phyloP scores from a whole-genome alignment of 2,888 invertebrate species.

The Erebia epiphron region DNA sequence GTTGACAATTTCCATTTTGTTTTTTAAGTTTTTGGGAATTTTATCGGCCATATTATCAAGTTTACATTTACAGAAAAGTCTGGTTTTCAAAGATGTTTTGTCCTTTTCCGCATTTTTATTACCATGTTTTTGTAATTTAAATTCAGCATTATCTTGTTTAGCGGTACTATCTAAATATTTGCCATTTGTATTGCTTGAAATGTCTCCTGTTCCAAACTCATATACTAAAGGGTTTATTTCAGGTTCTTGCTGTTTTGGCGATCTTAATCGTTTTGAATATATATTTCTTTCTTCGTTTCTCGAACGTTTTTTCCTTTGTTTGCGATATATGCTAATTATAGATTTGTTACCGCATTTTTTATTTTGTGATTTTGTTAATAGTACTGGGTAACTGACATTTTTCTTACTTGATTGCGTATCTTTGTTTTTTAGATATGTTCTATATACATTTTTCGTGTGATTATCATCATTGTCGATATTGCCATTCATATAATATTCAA shows the following conservation, averaged over 20 bases:
- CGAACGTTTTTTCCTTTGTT: constrained; percentile 4
- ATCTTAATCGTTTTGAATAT: background rate
- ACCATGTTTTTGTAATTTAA: background rate
- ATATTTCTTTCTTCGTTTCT: background rate
- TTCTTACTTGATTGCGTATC: constrained; percentile 1
- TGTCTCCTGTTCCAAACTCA: constrained; percentile 26
- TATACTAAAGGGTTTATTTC: constrained; percentile 11
- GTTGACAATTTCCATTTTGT: background rate
- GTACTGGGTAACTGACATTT: constrained; percentile 6
- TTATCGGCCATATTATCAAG: background rate
- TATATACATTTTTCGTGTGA: background rate
- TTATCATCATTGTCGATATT: constrained; percentile 29
- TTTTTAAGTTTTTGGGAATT: background rate
- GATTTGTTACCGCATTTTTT: constrained; percentile 24
- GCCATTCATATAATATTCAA: constrained; percentile 38
- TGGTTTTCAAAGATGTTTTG: background rate
- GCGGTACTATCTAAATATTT: background rate
- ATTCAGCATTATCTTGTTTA: background rate
- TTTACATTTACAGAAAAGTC: background rate
- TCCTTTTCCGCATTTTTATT: background rate
- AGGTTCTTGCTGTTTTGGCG: constrained; percentile 4
- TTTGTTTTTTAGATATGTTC: background rate
- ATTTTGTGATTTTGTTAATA: background rate
- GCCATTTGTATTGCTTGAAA: constrained; percentile 1
- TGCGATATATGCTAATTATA: constrained; percentile 23